Percentiles rank a stretch among this genome's conserved stretches.
These are phyloP conservation scores for Drosophila nebulosa DNA, from an alignment of 1,140 invertebrate genomes.

Conservation along the genomic window DNA sequence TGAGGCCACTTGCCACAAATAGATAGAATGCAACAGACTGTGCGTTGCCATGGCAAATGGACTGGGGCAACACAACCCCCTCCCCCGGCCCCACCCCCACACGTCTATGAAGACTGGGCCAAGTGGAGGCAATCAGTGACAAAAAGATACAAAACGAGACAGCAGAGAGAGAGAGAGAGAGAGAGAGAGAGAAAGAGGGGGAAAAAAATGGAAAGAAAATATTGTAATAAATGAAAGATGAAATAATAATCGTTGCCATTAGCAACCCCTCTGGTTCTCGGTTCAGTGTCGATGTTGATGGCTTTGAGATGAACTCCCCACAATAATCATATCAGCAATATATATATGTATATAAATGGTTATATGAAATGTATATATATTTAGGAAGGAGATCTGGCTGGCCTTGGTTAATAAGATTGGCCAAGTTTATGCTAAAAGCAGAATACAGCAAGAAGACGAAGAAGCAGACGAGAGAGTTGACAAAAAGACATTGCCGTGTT, in stretches of 20 bases:
- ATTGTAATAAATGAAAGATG: conserved; percentile 46
- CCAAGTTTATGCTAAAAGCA: conserved; percentile 68
- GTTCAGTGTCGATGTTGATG: background rate
- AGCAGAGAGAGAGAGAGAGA: too few relatives aligned
- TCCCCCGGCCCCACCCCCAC: too few relatives aligned
- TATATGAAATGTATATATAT: background rate
- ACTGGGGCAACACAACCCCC: too few relatives aligned
- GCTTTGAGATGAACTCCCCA: background rate
- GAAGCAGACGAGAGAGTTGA: conserved; percentile 50
- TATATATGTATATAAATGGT: background rate
- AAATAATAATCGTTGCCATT: conserved; percentile 48
- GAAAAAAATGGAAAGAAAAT: conserved; percentile 9
- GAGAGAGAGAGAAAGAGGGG: too few relatives aligned
- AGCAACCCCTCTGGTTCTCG: conserved; percentile 16
- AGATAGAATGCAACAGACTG: background rate
- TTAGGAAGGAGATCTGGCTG: conserved; percentile 22
- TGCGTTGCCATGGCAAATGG: background rate
- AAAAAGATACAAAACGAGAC: background rate
- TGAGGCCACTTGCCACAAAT: background rate
- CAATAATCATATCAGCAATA: background rate
- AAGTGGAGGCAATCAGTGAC: background rate
- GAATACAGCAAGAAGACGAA: conserved; percentile 50
- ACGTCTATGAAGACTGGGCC: background rate
- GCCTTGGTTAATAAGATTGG: conserved; percentile 58
- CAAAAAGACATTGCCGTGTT: conserved; percentile 49